A percentile compares a stretch with the other conserved stretches of the same genome.
phyloP scores from a whole-genome alignment of 2,888 invertebrate genomes.

The Coelogynopora nodosa region DNA sequence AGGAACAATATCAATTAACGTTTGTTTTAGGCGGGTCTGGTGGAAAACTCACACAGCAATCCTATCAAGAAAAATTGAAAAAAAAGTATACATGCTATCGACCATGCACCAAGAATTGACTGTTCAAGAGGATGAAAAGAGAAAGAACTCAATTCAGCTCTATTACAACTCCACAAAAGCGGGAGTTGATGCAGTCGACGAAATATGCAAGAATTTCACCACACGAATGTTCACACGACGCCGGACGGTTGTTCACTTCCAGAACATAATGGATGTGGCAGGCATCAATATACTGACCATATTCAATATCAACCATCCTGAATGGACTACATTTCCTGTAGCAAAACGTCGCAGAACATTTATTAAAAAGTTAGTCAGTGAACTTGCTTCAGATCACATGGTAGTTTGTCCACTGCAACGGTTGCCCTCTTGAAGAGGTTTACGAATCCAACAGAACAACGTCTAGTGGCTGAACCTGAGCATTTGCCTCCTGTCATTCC shows the following conservation, averaged over 20 bases:
- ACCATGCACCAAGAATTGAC: not conserved
- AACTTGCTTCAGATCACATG: not conserved
- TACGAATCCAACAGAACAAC: conserved; percentile 1
- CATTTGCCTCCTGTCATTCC: no score
- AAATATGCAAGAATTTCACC: not conserved
- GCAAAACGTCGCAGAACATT: conserved; percentile 1
- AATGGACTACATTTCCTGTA: not conserved
- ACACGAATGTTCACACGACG: not conserved
- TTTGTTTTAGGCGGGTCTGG: not conserved
- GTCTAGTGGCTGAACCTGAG: conserved; percentile 26
- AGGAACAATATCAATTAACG: conserved; percentile 7
- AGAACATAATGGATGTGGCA: not conserved
- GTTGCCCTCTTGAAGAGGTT: not conserved
- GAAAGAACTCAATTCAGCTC: not conserved
- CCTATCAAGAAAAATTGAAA: not conserved
- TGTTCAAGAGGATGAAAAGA: not conserved
- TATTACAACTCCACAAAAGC: conserved; percentile 27
- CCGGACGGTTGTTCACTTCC: not conserved
- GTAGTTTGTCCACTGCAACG: not conserved
- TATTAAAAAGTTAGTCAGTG: not conserved
- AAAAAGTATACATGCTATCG: conserved; percentile 13
- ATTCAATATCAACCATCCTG: not conserved
- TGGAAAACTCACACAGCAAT: conserved; percentile 1
- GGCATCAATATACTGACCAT: not conserved
- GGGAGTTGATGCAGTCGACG: not conserved